These are phyloP conservation scores for Drosophila sechellia DNA, from an alignment of 1,140 invertebrate species.

Conservation along the genomic window DNA sequence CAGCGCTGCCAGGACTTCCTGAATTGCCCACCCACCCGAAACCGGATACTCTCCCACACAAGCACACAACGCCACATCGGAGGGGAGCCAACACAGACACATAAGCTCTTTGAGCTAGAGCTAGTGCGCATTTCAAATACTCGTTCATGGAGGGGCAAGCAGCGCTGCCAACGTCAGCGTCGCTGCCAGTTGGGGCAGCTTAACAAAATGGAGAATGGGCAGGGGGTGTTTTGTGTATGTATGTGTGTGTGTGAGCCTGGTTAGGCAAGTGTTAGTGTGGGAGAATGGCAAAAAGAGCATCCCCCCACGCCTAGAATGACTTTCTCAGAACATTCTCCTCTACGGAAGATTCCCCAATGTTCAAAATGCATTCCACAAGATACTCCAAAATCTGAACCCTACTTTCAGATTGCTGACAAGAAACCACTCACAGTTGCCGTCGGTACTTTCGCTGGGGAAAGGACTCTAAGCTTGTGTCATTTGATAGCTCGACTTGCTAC, in stretches of 20 bases:
- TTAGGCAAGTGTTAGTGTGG: conserved; percentile 7
- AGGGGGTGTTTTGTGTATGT: not conserved
- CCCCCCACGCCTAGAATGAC: conserved; percentile 1
- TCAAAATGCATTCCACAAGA: conserved; percentile 37
- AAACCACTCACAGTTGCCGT: conserved; percentile 33
- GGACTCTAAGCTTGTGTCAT: conserved; percentile 7
- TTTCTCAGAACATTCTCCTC: conserved; percentile 15
- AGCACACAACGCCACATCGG: conserved; percentile 8
- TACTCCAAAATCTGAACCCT: not conserved
- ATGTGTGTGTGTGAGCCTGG: conserved; percentile 9
- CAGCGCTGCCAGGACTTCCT: conserved; percentile 48
- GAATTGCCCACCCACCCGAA: conserved; percentile 53
- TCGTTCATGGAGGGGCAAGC: conserved; percentile 63
- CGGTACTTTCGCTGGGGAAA: conserved; percentile 55
- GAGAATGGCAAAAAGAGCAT: conserved; percentile 21
- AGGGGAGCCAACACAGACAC: conserved; percentile 52
- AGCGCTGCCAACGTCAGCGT: conserved; percentile 39
- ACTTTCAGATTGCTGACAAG: conserved; percentile 21
- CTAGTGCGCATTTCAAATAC: conserved; percentile 83
- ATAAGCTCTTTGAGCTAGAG: conserved; percentile 69
- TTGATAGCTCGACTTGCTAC: not conserved
- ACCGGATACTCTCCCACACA: conserved; percentile 32
- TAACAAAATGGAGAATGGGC: conserved; percentile 65
- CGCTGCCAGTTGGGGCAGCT: conserved; percentile 62
- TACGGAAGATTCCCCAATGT: conserved; percentile 24